Base-by-base conservation (phyloP, 2,113 vertebrate genomes). In the Triplophysa rosa region DNA sequence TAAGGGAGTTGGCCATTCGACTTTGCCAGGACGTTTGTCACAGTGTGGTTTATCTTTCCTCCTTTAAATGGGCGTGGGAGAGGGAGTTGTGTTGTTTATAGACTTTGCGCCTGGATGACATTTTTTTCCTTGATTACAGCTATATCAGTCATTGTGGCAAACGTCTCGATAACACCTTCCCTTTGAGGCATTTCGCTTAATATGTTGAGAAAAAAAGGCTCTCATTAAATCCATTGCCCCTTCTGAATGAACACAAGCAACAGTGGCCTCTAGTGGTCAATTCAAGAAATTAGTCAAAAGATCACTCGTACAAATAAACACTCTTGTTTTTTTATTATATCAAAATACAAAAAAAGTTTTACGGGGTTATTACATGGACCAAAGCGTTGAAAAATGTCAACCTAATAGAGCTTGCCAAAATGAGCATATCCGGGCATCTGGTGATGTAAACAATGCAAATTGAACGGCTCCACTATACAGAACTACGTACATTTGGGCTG, bases 321-420 rank as follows among this genome's bases (percentile, higher is more conserved):
- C 84, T 80, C 87, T 85, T 83, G 91, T 79, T 87, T 91, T 92
- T 93, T 93, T 93, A 93, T 93, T 93, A 93, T 93, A 92, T 93
- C 91, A 93, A 93, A 93, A 93, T 93, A 93, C 92, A 93, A 93
- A 93, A 29, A 45, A 93, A 91, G 91, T 93, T 90, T 89, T 90
- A 79, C 89, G 92, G 91, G 91, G 92, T 93, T 93, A 88, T 91
- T 64, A 58, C 87, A 93, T 93, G 91, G 91, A 89, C 87, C 89
- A 89, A 92, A 93, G 91, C 91, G 86, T 91, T 89, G 89, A 89
- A 92, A 92, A 92, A 92, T 92, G 90, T 84, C 89, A 90, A 91
- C 87, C 89, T 89, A 89, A 88, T 87, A 90, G 84, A 91, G 88
- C 90, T 88, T 90, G 88, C 89, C 89, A 83, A 85, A 78, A 85